phyloP scores from a whole-genome alignment of 1,140 invertebrate genomes.

The Diorhabda elongata region DNA sequence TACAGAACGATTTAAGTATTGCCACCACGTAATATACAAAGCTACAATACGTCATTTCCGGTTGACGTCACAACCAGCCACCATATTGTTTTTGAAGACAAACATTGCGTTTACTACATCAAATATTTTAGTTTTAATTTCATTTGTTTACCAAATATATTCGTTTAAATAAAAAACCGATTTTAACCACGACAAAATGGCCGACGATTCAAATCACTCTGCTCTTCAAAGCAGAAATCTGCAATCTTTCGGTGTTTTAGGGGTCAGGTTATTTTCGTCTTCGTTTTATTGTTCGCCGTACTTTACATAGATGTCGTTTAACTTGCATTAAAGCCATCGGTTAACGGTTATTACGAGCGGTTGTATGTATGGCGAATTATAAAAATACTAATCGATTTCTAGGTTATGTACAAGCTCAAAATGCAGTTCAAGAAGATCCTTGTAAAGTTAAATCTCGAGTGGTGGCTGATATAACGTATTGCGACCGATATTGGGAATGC shows the following conservation, averaged over 20 bases:
- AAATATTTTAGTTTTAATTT: too few relatives aligned
- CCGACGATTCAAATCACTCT: neutral
- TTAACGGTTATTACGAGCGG: neutral
- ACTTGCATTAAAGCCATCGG: neutral
- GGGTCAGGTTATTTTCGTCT: neutral
- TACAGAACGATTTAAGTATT: too few relatives aligned
- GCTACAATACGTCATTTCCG: too few relatives aligned
- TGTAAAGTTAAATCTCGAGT: constrained; percentile 72
- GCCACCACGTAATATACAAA: too few relatives aligned
- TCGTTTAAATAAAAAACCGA: too few relatives aligned
- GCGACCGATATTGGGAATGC: constrained; percentile 86
- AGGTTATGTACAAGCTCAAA: constrained; percentile 44
- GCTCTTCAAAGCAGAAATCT: neutral
- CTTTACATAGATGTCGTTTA: neutral
- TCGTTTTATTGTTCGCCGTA: neutral
- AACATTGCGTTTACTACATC: too few relatives aligned
- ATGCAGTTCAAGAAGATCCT: constrained; percentile 62
- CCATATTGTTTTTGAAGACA: too few relatives aligned
- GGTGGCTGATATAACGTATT: constrained; percentile 72
- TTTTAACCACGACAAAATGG: too few relatives aligned
- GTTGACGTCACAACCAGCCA: too few relatives aligned
- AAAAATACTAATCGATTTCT: constrained; percentile 12
- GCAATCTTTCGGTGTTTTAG: neutral
- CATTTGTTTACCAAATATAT: too few relatives aligned
- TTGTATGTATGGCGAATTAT: neutral